A percentile compares a stretch with the other conserved stretches of the same genome.
phyloP scores from a whole-genome alignment of 1,140 invertebrate species.

The Cylas formicarius region DNA sequence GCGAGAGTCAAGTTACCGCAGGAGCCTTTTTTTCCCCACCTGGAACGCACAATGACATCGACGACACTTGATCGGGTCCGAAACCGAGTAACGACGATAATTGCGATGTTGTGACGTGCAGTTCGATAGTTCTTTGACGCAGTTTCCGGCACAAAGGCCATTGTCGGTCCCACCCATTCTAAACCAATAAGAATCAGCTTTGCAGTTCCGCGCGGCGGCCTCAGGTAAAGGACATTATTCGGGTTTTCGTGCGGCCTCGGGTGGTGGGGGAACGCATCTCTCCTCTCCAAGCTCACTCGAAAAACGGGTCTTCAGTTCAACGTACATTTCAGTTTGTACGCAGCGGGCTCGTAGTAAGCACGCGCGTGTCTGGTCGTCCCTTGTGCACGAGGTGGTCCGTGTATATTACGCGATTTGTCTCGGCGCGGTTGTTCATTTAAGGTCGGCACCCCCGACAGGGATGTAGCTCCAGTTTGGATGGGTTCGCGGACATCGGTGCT shows the following conservation, averaged over 20 bases:
- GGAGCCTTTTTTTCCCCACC: slow-evolving; percentile 15
- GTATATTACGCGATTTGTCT: too few relatives aligned
- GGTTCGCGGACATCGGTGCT: too few relatives aligned
- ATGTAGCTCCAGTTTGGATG: too few relatives aligned
- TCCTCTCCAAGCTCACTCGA: slow-evolving; percentile 9
- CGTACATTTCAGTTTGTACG: slow-evolving; percentile 18
- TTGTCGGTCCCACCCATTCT: slow-evolving; percentile 21
- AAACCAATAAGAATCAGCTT: slow-evolving; percentile 26
- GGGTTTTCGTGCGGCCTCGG: too few relatives aligned
- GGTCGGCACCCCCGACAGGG: too few relatives aligned
- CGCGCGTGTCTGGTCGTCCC: too few relatives aligned
- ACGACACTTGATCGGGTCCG: slow-evolving; percentile 21
- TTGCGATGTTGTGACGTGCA: slow-evolving; percentile 22
- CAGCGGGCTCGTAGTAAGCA: slow-evolving; percentile 10
- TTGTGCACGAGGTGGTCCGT: too few relatives aligned
- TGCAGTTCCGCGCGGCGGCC: slow-evolving; percentile 13
- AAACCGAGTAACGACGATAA: slow-evolving; percentile 18
- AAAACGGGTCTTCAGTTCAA: slow-evolving; percentile 16
- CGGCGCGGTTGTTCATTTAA: too few relatives aligned
- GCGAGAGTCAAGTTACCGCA: slow-evolving; percentile 17
- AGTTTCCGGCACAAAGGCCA: slow-evolving; percentile 23
- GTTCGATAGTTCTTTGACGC: slow-evolving; percentile 23
- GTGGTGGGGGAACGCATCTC: slow-evolving; percentile 19
- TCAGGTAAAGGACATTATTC: slow-evolving; percentile 21
- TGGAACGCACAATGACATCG: slow-evolving; percentile 18